These are phyloP conservation scores for Trichogramma evanescens DNA, from an alignment of 2,888 invertebrate genomes.

Conservation along the genomic window DNA sequence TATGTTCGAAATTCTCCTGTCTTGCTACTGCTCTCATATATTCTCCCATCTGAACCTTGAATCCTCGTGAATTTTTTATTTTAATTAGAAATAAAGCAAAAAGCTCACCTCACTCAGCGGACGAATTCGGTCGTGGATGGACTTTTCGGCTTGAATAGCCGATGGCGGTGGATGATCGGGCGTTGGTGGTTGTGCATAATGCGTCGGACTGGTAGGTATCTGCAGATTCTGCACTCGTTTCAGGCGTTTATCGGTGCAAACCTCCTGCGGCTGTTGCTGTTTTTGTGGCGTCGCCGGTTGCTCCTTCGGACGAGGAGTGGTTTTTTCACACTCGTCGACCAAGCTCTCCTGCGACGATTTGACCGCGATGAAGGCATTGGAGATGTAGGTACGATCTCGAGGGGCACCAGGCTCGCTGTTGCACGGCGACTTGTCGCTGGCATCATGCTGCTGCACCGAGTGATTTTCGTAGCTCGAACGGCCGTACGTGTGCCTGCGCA, in stretches of 20 bases:
- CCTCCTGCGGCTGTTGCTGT: conserved; percentile 47
- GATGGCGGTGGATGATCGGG: conserved; percentile 92
- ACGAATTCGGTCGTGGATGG: conserved; percentile 83
- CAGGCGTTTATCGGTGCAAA: conserved; percentile 42
- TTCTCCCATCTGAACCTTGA: neutral
- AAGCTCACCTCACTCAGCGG: conserved; percentile 79
- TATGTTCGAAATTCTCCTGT: neutral
- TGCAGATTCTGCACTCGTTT: conserved; percentile 47
- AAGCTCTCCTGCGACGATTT: conserved; percentile 58
- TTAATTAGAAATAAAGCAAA: conserved; percentile 26
- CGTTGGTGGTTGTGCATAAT: conserved; percentile 86
- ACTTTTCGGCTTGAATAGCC: conserved; percentile 78
- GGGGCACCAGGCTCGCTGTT: conserved; percentile 33
- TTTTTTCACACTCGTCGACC: conserved; percentile 49
- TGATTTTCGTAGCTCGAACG: conserved; percentile 56
- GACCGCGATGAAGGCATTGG: conserved; percentile 53
- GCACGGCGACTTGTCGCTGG: conserved; percentile 48
- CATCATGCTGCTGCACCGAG: conserved; percentile 49
- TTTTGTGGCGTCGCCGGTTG: conserved; percentile 44
- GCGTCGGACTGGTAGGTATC: conserved; percentile 75
- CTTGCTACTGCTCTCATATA: neutral
- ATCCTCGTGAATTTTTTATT: neutral
- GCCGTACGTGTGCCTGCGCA: conserved; percentile 55
- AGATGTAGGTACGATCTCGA: conserved; percentile 49
- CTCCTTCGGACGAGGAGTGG: conserved; percentile 30